Percentiles rank a stretch among this genome's conserved stretches.
These are phyloP conservation scores for Sebastes oblongus DNA, from an alignment of 2,797 vertebrate genomes.

Conservation along the genomic window DNA sequence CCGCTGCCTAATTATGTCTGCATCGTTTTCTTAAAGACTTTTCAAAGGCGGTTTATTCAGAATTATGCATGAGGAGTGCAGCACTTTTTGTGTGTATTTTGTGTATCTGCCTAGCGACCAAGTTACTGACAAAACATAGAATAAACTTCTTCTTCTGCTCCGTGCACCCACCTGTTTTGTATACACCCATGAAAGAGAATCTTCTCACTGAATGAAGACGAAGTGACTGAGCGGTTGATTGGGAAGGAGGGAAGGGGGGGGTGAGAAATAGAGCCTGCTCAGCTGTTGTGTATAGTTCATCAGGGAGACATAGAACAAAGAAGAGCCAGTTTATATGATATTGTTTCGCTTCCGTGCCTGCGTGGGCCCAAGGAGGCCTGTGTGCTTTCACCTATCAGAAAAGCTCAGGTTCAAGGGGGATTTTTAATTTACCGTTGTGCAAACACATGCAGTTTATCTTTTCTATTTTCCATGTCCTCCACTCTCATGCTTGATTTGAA, in stretches of 20 bases:
- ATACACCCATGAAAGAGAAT: constrained; percentile 15
- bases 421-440: constrained; percentile 55
- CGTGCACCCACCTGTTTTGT: constrained; percentile 25
- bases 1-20: constrained; percentile 56
- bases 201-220: constrained; percentile 28
- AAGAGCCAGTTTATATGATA: constrained; percentile 32
- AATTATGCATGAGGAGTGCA: constrained; percentile 48
- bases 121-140: constrained; percentile 23
- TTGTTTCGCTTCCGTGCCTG: constrained; percentile 22
- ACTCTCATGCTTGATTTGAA: constrained; percentile 26
- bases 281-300: constrained; percentile 51
- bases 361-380: constrained; percentile 52
- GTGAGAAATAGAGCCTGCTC: constrained; percentile 15
- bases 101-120: constrained; percentile 23
- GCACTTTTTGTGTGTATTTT: constrained; percentile 14
- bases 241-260: neutral
- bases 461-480: constrained; percentile 18
- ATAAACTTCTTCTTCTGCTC: constrained; percentile 17
- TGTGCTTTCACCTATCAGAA: constrained; percentile 54
- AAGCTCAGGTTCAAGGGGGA: constrained; percentile 65
- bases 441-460: constrained; percentile 46
- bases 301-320: constrained; percentile 51
- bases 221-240: constrained; percentile 21
- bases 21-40: constrained; percentile 59
- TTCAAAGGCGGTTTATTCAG: constrained; percentile 51